Evolutionary conservation across 2,797 vertebrate species (phyloP).

Genomic region (Enoplosus armatus): DNA sequence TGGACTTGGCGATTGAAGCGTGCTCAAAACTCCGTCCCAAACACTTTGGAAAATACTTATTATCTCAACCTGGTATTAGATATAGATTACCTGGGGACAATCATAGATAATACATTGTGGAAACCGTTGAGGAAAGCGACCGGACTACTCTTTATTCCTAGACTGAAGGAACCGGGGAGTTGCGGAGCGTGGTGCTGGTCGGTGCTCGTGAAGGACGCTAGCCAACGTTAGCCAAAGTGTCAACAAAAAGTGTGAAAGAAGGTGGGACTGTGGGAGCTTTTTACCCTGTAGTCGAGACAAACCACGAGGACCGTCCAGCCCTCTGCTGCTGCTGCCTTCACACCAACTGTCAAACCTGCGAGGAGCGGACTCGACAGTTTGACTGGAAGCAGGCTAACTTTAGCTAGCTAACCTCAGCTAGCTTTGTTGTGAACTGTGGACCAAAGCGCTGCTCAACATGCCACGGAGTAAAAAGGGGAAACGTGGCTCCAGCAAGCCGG

Average conservation of each 20-base stretch:
- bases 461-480: slow-evolving; percentile 87
- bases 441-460: slow-evolving; percentile 70
- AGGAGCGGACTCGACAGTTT: background rate
- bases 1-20: slow-evolving; percentile 81
- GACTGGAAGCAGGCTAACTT: slow-evolving; percentile 32
- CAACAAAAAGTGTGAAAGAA: slow-evolving; percentile 41
- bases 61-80: slow-evolving; percentile 79
- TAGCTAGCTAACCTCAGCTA: slow-evolving; percentile 50
- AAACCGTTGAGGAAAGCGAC: background rate
- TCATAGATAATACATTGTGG: slow-evolving; percentile 83
- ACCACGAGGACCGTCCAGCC: background rate
- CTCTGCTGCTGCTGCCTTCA: background rate
- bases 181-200: slow-evolving; percentile 55
- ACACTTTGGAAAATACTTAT: slow-evolving; percentile 77
- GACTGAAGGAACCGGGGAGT: slow-evolving; percentile 42
- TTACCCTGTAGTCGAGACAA: background rate
- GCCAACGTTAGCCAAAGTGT: slow-evolving; percentile 42
- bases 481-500: slow-evolving; percentile 82
- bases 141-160: slow-evolving; percentile 18
- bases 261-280: background rate
- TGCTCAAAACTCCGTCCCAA: slow-evolving; percentile 84
- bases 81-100: slow-evolving; percentile 84
- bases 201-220: slow-evolving; percentile 28
- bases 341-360: slow-evolving; percentile 11
- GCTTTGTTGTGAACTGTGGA: slow-evolving; percentile 53